Evolutionary conservation across 2,113 vertebrate species (phyloP).

Genomic region (Oceanites oceanicus): DNA sequence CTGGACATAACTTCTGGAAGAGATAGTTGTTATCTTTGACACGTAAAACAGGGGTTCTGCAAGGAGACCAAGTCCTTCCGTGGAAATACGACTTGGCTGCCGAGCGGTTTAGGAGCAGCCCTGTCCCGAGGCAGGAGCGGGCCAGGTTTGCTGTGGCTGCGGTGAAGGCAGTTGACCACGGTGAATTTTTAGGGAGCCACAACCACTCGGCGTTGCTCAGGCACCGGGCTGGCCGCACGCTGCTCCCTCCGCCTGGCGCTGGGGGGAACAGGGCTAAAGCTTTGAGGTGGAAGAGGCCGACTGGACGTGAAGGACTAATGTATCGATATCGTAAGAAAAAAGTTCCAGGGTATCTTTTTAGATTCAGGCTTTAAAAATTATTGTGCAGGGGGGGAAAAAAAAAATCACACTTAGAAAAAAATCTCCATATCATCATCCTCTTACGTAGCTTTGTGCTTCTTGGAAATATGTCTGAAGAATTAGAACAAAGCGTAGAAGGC

Average conservation of each 20-base stretch:
- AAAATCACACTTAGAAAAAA: background rate
- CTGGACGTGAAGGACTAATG: background rate
- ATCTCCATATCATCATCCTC: slow-evolving; percentile 24
- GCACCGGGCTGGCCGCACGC: background rate
- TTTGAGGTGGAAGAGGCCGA: too few species aligned
- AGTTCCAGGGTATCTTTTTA: background rate
- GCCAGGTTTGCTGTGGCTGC: background rate
- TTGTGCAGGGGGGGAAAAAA: background rate
- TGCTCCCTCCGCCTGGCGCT: background rate
- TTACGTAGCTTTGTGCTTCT: slow-evolving; percentile 53
- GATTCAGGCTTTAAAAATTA: slow-evolving; percentile 59
- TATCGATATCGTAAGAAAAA: background rate
- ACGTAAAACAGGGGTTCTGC: background rate
- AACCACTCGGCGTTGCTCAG: accelerated
- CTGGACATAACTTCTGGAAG: background rate
- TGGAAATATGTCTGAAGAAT: slow-evolving; percentile 69
- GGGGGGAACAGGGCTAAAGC: background rate
- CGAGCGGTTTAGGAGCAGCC: background rate
- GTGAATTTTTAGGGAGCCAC: background rate
- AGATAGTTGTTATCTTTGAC: background rate
- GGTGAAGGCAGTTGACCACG: background rate
- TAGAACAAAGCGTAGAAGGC: slow-evolving; percentile 66
- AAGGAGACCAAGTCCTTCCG: background rate
- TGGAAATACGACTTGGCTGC: background rate
- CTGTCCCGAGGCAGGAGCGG: background rate